A percentile compares a stretch with the other conserved stretches of the same genome.
These are phyloP conservation scores for Boloria selene DNA, from an alignment of 2,888 invertebrate species.

Conservation along the genomic window DNA sequence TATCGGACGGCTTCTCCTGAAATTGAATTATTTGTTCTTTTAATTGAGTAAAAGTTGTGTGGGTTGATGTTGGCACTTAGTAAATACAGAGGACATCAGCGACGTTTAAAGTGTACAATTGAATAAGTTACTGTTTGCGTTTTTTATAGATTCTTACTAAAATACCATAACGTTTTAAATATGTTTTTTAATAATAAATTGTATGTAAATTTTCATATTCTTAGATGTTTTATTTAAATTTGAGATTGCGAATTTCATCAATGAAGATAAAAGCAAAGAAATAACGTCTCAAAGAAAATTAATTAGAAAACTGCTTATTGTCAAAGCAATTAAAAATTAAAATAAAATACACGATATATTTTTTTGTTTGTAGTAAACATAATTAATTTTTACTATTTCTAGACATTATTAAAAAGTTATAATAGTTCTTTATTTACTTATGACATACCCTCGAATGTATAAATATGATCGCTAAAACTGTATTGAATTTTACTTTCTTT, in stretches of 20 bases:
- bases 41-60: slow-evolving; percentile 30
- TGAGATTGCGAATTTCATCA: background rate
- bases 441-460: background rate
- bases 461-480: slow-evolving; percentile 22
- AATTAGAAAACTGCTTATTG: slow-evolving; percentile 12
- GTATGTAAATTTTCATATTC: background rate
- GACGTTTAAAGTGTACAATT: slow-evolving; percentile 14
- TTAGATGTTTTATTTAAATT: background rate
- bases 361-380: background rate
- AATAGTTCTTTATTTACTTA: background rate
- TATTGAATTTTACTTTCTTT: slow-evolving; percentile 48
- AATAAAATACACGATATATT: slow-evolving; percentile 4
- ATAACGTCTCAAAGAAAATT: slow-evolving; percentile 9
- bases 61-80: slow-evolving; percentile 31
- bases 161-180: background rate
- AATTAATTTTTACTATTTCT: background rate
- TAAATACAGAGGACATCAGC: slow-evolving; percentile 22
- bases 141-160: slow-evolving; percentile 9
- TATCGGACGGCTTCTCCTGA: slow-evolving; percentile 34
- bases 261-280: background rate
- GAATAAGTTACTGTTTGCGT: slow-evolving; percentile 14
- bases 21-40: slow-evolving; percentile 37
- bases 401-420: background rate
- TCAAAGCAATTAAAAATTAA: slow-evolving; percentile 16
- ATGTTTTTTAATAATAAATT: background rate